Conservation (phyloP, 2,888 invertebrate species). For the Ernsta delagoae region DNA sequence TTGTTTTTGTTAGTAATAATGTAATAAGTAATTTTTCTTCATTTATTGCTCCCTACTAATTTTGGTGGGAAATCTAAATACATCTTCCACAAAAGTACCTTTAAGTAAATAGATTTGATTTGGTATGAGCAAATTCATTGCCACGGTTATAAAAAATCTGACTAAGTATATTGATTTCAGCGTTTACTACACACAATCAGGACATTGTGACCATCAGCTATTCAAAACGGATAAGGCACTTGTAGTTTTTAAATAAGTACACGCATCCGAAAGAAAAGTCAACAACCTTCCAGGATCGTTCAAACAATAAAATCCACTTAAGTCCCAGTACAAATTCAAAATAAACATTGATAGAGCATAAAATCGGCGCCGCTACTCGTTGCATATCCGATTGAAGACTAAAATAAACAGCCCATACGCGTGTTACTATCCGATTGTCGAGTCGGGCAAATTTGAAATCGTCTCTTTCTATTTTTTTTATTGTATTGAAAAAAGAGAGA, state of each 20-base stretch:
- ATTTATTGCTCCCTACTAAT: too few species aligned
- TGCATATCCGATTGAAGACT: constrained; percentile 43
- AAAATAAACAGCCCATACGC: constrained; percentile 43
- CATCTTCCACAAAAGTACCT: too few species aligned
- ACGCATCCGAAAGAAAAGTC: constrained; percentile 4
- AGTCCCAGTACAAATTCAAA: constrained; percentile 41
- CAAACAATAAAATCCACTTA: constrained; percentile 37
- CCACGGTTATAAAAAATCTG: too few species aligned
- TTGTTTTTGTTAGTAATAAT: too few species aligned
- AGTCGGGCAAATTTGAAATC: neutral
- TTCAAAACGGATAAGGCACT: neutral
- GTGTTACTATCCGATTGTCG: neutral
- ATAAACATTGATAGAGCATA: constrained; percentile 47
- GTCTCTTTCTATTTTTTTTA: neutral
- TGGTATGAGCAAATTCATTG: too few species aligned
- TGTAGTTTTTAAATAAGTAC: neutral
- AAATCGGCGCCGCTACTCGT: constrained; percentile 46
- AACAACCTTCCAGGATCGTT: constrained; percentile 24
- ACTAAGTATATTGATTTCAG: too few species aligned
- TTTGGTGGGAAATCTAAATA: too few species aligned
- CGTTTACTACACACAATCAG: too few species aligned
- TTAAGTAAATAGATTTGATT: too few species aligned
- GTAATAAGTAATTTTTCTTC: too few species aligned
- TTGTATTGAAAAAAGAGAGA: too few species aligned
- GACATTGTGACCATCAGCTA: neutral